phyloP scores from a whole-genome alignment of 2,888 invertebrate genomes.

The Andrena chrysosceles region DNA sequence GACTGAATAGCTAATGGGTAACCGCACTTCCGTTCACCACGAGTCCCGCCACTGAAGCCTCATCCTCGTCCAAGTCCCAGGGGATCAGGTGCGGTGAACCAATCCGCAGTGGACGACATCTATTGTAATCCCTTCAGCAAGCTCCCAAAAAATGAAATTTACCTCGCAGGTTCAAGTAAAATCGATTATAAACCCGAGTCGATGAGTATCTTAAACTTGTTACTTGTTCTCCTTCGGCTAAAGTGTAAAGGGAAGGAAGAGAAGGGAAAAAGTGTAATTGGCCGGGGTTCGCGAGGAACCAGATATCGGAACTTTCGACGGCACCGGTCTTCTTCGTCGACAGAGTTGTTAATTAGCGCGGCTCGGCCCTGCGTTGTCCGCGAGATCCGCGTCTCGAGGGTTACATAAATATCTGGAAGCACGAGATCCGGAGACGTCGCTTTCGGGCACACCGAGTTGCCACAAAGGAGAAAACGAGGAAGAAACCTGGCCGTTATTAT shows the following conservation, averaged over 20 bases:
- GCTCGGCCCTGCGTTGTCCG: conserved; percentile 8
- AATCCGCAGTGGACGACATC: conserved; percentile 43
- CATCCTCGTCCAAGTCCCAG: conserved; percentile 41
- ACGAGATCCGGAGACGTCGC: conserved; percentile 1
- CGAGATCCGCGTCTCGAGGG: conserved; percentile 26
- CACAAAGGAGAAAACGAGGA: conserved; percentile 65
- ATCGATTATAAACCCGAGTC: not conserved
- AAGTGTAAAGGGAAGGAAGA: not conserved
- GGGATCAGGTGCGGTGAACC: conserved; percentile 42
- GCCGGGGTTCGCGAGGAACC: conserved; percentile 17
- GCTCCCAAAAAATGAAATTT: not conserved
- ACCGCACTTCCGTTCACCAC: conserved; percentile 43
- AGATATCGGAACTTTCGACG: conserved; percentile 29
- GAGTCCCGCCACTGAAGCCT: conserved; percentile 14
- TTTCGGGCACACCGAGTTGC: conserved; percentile 30
- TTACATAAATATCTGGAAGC: conserved; percentile 59
- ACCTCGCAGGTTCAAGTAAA: conserved; percentile 1
- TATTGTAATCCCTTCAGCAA: conserved; percentile 28
- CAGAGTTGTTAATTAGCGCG: conserved; percentile 50
- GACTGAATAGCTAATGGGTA: conserved; percentile 43
- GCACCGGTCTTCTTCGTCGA: conserved; percentile 14
- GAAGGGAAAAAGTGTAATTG: conserved; percentile 30
- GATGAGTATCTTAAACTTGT: not conserved
- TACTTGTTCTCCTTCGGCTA: not conserved
- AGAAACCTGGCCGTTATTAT: conserved; percentile 45